phyloP scores from a whole-genome alignment of 2,888 invertebrate genomes.

The Uropetala carovei region DNA sequence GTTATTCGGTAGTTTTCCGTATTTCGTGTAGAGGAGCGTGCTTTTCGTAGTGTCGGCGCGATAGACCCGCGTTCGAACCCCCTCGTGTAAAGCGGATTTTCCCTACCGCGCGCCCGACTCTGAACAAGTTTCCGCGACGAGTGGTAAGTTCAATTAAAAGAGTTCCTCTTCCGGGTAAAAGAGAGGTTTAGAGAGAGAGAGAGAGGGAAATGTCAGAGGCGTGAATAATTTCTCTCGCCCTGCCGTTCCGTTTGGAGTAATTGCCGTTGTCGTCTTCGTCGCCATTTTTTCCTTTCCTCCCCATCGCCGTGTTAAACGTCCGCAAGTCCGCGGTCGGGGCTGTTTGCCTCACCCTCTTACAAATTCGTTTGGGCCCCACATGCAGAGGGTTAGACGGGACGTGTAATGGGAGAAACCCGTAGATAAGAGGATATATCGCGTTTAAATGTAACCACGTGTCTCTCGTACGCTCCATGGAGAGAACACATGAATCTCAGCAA shows the following conservation, averaged over 20 bases:
- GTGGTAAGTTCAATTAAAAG: too few species aligned
- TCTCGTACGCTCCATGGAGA: background rate
- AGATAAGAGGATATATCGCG: background rate
- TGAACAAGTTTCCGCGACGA: too few species aligned
- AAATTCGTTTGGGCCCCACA: background rate
- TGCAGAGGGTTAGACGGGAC: background rate
- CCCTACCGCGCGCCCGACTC: too few species aligned
- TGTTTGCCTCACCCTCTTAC: background rate
- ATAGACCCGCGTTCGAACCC: too few species aligned
- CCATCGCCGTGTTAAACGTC: slow-evolving; percentile 5
- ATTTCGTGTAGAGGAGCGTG: too few species aligned
- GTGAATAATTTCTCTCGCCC: background rate
- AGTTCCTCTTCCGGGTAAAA: background rate
- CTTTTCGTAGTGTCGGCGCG: too few species aligned
- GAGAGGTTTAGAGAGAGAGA: background rate
- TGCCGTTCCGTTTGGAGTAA: background rate
- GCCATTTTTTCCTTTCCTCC: background rate
- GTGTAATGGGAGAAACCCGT: background rate
- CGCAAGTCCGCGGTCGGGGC: background rate
- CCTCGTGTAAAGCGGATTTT: too few species aligned
- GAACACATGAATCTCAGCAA: background rate
- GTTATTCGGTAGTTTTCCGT: too few species aligned
- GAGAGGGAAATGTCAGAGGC: background rate
- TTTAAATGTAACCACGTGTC: background rate
- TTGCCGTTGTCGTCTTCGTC: background rate